Base-by-base conservation (phyloP, 2,797 vertebrate species). In the Rhyacichthys aspro region DNA sequence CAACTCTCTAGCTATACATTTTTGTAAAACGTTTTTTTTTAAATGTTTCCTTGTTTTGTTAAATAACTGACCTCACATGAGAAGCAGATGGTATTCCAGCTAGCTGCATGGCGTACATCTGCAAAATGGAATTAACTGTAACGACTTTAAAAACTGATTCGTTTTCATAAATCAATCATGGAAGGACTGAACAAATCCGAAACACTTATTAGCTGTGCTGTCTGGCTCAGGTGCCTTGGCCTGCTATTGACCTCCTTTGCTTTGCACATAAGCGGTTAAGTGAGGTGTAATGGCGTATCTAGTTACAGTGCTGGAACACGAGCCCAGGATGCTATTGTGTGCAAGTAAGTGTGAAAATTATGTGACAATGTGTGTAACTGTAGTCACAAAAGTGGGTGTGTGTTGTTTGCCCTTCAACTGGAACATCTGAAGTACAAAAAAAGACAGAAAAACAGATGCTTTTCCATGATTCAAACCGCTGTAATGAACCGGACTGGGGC, bases 221-320 rank as follows among this genome's bases (percentile, higher is more conserved):
- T 52, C 41, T 54, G 61, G 62, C 53, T 62, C 48, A 61, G 70
- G 59, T 59, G 50, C 43, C n/a, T n/a, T 8, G 33, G 42, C 55
- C 53, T 62, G 43, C 4, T 34, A 10, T 28, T 46, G 69, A 70
- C 73, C 66, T 74, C 43, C 56, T 65, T 60, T 42, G 8, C 55
- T 72, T 74, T 50, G 46, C 54, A 62, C 47, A 16, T 64, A 63
- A 77, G 65, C 65, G 67, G 52, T 60, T 70, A 52, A 72, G 60
- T 77, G 61, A 54, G 38, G 67, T 50, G 55, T 44, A 65, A 81
- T 55, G 55, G 16, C 17, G 46, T 47, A 59, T 76, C 68, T 59
- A 56, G 64, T 73, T 76, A 64, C 59, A 59, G 53, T 19, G 43
- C 47, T 67, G 16, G 34, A 18, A 44, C 18, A 48, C 49, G 59